Conservation (phyloP, 2,113 vertebrate genomes). For the Maccullochella peelii region DNA sequence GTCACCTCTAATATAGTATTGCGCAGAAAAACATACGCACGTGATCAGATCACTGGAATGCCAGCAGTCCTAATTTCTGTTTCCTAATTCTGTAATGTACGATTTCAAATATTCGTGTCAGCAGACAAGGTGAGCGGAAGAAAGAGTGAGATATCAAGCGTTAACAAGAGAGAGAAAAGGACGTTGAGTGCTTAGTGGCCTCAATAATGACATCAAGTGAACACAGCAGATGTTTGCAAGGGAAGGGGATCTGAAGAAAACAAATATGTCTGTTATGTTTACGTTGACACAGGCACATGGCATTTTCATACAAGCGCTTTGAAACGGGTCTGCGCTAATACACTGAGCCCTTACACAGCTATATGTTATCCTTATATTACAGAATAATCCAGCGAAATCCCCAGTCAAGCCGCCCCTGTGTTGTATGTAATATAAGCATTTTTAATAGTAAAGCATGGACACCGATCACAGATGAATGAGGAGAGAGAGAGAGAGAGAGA, state of each 20-base stretch:
- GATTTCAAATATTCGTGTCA: conserved; percentile 54
- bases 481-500: conserved; percentile 1
- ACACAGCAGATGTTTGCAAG: conserved; percentile 74
- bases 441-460: conserved; percentile 47
- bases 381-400: conserved; percentile 63
- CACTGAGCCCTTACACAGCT: conserved; percentile 42
- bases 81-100: conserved; percentile 15
- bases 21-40: conserved; percentile 30
- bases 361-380: conserved; percentile 62
- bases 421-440: conserved; percentile 33
- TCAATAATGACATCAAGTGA: conserved; percentile 65
- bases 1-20: conserved; percentile 62
- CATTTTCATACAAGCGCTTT: conserved; percentile 44
- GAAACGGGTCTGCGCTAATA: conserved; percentile 31
- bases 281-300: conserved; percentile 58
- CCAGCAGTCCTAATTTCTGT: conserved; percentile 10
- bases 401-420: conserved; percentile 3
- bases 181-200: conserved; percentile 54
- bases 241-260: conserved; percentile 71
- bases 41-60: conserved; percentile 38
- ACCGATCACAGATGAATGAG: conserved; percentile 56
- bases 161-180: conserved; percentile 17
- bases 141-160: conserved; percentile 48
- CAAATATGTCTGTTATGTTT: no score
- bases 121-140: conserved; percentile 54